phyloP scores from a whole-genome alignment of 2,888 invertebrate genomes.

The Rhingia rostrata region DNA sequence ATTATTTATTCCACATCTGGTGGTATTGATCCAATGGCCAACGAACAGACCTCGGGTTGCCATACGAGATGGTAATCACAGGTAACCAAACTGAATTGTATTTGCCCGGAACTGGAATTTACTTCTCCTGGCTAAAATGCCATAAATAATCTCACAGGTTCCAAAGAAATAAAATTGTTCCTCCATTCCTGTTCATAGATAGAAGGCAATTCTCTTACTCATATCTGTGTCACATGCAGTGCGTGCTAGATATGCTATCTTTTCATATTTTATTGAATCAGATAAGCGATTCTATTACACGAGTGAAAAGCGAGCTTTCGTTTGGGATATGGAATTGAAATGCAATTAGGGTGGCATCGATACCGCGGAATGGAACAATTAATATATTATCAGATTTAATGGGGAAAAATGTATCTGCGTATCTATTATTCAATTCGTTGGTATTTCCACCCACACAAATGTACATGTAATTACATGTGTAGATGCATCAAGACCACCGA shows the following conservation, averaged over 20 bases:
- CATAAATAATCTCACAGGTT: constrained; percentile 50
- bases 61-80: constrained; percentile 7
- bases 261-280: constrained; percentile 24
- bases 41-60: neutral
- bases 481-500: neutral
- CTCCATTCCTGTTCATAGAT: constrained; percentile 2
- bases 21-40: neutral
- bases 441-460: neutral
- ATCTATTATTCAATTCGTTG: constrained; percentile 2
- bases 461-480: neutral
- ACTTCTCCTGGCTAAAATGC: constrained; percentile 31
- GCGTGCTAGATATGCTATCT: constrained; percentile 24
- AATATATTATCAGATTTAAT: constrained; percentile 31
- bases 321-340: neutral
- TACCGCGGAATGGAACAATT: constrained; percentile 23
- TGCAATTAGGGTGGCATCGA: constrained; percentile 22
- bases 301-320: neutral
- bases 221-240: constrained; percentile 5
- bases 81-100: neutral
- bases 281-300: neutral
- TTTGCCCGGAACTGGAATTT: constrained; percentile 16
- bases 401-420: constrained; percentile 6
- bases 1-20: constrained; percentile 42
- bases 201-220: neutral
- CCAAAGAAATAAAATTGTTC: constrained; percentile 19